Conservation (phyloP, 2,113 vertebrate species). For the Hydropotes inermis region DNA sequence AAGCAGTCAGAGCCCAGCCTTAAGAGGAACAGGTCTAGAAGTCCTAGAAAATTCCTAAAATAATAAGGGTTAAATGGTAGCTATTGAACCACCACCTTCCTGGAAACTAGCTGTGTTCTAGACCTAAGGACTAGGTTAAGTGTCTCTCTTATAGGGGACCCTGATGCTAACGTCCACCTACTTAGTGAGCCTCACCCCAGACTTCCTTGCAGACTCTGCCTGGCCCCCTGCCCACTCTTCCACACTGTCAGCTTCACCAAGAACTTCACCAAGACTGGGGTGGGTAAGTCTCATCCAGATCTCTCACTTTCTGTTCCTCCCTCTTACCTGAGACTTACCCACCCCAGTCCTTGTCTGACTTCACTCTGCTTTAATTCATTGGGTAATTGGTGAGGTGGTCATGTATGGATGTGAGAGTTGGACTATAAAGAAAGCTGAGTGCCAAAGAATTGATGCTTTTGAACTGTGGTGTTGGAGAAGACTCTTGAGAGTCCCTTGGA, state of each 20-base stretch:
- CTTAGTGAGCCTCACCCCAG: not conserved
- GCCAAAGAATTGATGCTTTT: no score
- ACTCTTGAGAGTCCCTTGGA: no score
- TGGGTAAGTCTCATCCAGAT: not conserved
- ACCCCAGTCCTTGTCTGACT: not conserved
- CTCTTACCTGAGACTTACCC: not conserved
- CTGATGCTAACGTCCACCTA: not conserved
- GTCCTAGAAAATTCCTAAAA: not conserved
- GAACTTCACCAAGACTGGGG: no score
- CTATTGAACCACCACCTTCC: not conserved
- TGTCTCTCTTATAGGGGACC: not conserved
- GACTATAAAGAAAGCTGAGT: no score
- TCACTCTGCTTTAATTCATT: not conserved
- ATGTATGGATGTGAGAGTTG: no score
- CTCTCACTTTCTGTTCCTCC: not conserved
- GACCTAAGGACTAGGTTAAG: not conserved
- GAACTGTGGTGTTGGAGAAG: no score
- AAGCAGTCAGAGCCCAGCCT: not conserved
- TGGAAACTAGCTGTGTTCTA: not conserved
- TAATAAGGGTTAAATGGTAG: not conserved
- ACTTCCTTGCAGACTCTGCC: not conserved
- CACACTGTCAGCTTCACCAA: not conserved
- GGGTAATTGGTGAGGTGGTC: no score
- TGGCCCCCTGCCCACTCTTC: fast-evolving
- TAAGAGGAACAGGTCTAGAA: not conserved